phyloP scores from a whole-genome alignment of 2,113 vertebrate species.

The Phocoena sinus region DNA sequence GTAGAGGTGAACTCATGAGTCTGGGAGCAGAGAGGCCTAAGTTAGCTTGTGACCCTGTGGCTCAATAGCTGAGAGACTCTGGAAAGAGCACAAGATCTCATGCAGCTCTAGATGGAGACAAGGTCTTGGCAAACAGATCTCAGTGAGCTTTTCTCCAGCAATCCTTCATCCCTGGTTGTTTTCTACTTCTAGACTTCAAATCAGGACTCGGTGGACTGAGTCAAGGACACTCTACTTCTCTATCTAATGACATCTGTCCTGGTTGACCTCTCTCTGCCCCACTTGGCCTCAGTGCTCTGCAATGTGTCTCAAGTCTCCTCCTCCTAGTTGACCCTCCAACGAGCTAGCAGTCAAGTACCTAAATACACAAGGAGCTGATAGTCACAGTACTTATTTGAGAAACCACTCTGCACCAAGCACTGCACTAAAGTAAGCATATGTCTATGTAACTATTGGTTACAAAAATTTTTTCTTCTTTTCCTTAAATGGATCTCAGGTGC shows the following conservation, averaged over 20 bases:
- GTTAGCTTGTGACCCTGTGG: background rate
- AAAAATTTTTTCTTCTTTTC: background rate
- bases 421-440: background rate
- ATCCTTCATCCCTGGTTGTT: background rate
- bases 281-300: background rate
- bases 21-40: background rate
- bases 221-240: background rate
- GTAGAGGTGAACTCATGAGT: background rate
- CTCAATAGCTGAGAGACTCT: background rate
- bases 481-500: background rate
- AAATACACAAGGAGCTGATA: background rate
- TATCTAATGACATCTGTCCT: background rate
- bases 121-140: background rate
- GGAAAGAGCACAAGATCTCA: background rate
- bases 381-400: background rate
- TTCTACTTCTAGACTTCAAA: slow-evolving; percentile 13
- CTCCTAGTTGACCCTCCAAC: background rate
- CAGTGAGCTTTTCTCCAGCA: background rate
- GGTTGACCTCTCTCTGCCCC: background rate
- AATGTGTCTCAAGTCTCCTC: too few species aligned
- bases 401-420: background rate
- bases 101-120: background rate
- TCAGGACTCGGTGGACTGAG: background rate
- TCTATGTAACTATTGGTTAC: background rate
- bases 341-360: background rate